Evolutionary conservation across 1,140 invertebrate species (phyloP), one percentile per base, ranked within the genome.

Genomic region (Zaprionus vittiger): DNA sequence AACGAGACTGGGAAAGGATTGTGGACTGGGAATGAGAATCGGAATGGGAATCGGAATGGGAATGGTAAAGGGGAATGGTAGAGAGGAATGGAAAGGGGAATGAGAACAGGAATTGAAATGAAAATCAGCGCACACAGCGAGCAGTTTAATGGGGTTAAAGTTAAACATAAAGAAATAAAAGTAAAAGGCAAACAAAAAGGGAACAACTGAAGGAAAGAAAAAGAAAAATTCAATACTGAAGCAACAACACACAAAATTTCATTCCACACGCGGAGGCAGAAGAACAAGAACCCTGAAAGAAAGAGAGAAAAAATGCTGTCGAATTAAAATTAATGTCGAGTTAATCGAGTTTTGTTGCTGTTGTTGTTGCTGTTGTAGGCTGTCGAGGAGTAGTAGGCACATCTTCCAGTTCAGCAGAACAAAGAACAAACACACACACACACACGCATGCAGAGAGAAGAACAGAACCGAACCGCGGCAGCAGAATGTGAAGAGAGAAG

Each of bases 301-400:
- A 61, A 14, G 61, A 57, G 12, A 60, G 70, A 38, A 71, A 77
- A 79, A 75, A 75, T 56, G 61, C 77, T 90, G 85, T 90, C 85
- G 85, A 90, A 90, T 90, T 90, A 90, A 90, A 90, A 90, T 91
- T 90, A 90, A 90, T 90, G 85, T 86, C 86, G 85, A 90, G 85
- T 90, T 90, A 90, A 90, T 90, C 85, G 85, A 90, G 85, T 90
- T 90, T 85, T 87, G 80, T 89, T 89, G 83, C 83, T 69, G 81
- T 54, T 67, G 57, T 14, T 54, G 62, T 54, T 67, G 47, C 6
- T 54, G 70, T 54, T 67, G 71, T 67, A 17, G 56, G 55, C 47
- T 26, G 65, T 17, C 54, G 73, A 75, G 73, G 73, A 75, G 73
- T 71, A 71, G 67, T 64, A 75, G 67, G 73, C 67, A 75, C 73